These are phyloP conservation scores for Tamandua tetradactyla DNA, from an alignment of 2,797 vertebrate species.

Conservation along the genomic window DNA sequence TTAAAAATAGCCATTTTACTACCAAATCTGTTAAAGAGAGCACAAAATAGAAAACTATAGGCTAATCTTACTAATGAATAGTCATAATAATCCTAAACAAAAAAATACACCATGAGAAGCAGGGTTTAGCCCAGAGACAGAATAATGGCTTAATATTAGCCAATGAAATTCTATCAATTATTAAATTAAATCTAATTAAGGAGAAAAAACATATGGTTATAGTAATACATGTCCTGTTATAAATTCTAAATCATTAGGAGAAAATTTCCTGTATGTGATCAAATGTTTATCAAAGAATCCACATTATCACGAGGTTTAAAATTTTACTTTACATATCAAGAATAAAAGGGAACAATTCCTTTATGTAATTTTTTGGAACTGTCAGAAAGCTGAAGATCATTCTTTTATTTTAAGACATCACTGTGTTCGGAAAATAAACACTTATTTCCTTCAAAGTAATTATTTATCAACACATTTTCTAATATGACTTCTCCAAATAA, in stretches of 20 bases:
- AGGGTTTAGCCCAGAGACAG: neutral
- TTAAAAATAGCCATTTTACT: constrained; percentile 36
- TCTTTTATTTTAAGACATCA: neutral
- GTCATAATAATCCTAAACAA: neutral
- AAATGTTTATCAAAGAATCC: neutral
- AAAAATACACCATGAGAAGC: constrained; percentile 6
- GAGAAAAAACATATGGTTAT: neutral
- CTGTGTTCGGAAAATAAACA: neutral
- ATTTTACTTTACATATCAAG: neutral
- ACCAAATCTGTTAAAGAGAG: neutral
- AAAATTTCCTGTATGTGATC: neutral
- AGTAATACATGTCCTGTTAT: neutral
- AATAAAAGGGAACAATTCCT: neutral
- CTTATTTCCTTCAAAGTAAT: constrained; percentile 21
- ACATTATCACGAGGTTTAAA: neutral
- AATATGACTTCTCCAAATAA: constrained; percentile 14
- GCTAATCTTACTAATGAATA: neutral
- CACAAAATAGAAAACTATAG: neutral
- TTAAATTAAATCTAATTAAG: neutral
- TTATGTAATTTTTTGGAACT: neutral
- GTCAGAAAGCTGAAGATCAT: neutral
- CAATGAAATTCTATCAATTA: neutral
- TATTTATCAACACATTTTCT: neutral
- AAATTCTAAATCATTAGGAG: neutral
- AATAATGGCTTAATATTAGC: neutral